Conservation (phyloP, 2,888 invertebrate genomes). For the Diarsia brunnea region DNA sequence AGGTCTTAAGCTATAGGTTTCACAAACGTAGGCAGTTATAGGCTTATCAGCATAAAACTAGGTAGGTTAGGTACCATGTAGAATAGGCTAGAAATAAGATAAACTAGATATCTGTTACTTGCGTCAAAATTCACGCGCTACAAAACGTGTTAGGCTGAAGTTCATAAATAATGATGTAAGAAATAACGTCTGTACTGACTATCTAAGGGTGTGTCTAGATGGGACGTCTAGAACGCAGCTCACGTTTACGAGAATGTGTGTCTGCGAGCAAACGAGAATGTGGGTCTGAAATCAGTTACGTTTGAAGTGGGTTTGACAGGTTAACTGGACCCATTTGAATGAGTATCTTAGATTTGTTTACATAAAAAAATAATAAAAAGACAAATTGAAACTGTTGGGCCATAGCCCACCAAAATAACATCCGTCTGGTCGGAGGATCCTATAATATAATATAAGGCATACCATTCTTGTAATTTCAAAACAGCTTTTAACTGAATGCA, state of each 20-base stretch:
- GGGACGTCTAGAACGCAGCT: background rate
- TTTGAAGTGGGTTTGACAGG: constrained; percentile 38
- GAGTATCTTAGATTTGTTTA: background rate
- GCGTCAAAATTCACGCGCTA: constrained; percentile 26
- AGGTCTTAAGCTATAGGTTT: background rate
- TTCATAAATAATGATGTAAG: constrained; percentile 38
- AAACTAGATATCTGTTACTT: constrained; percentile 6
- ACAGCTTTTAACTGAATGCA: too few relatives aligned
- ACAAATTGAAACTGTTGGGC: too few relatives aligned
- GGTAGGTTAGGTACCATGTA: background rate
- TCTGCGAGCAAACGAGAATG: background rate
- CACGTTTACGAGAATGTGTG: background rate
- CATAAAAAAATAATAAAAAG: too few relatives aligned
- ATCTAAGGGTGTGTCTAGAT: background rate
- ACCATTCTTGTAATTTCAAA: too few relatives aligned
- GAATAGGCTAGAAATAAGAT: background rate
- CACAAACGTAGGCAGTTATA: background rate
- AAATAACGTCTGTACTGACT: background rate
- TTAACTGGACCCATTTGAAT: background rate
- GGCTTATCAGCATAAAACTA: background rate
- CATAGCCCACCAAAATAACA: too few relatives aligned
- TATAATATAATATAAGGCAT: too few relatives aligned
- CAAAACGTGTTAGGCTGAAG: constrained; percentile 15
- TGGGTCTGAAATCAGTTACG: constrained; percentile 19
- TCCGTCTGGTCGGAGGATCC: too few relatives aligned